phyloP scores from a whole-genome alignment of 2,888 invertebrate genomes.

The Pseudolycoriella hygida region DNA sequence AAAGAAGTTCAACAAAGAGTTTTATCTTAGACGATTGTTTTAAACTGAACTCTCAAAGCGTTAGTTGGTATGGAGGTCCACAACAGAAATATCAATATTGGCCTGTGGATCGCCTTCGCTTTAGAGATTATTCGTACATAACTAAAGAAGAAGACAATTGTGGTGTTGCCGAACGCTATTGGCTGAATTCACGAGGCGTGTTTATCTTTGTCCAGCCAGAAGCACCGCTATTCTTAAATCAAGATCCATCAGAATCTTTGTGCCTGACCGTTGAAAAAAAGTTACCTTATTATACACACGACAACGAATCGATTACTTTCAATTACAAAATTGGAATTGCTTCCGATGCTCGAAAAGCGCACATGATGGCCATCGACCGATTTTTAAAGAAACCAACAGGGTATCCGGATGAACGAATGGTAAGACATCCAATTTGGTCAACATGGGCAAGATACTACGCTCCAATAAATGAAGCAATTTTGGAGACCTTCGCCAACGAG shows the following conservation, averaged over 20 bases:
- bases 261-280: slow-evolving; percentile 34
- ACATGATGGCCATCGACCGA: slow-evolving; percentile 39
- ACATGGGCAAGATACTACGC: slow-evolving; percentile 45
- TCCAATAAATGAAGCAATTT: slow-evolving; percentile 42
- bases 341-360: slow-evolving; percentile 36
- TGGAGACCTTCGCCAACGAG: slow-evolving; percentile 46
- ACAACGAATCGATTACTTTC: slow-evolving; percentile 20
- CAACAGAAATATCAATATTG: slow-evolving; percentile 40
- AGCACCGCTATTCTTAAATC: slow-evolving; percentile 47
- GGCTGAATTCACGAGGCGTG: slow-evolving; percentile 47
- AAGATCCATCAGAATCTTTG: slow-evolving; percentile 25
- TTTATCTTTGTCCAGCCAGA: slow-evolving; percentile 42
- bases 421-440: slow-evolving; percentile 71
- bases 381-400: slow-evolving; percentile 38
- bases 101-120: slow-evolving; percentile 37
- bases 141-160: slow-evolving; percentile 38
- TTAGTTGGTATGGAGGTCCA: slow-evolving; percentile 46
- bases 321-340: slow-evolving; percentile 43
- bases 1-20: background rate
- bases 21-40: slow-evolving; percentile 5
- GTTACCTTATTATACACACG: slow-evolving; percentile 31
- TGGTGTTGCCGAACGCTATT: slow-evolving; percentile 41
- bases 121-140: slow-evolving; percentile 35
- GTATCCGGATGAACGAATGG: slow-evolving; percentile 42
- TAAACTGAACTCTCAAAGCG: slow-evolving; percentile 10